These are phyloP conservation scores for Drosophila silvestris DNA, from an alignment of 2,888 invertebrate species.

Conservation along the genomic window DNA sequence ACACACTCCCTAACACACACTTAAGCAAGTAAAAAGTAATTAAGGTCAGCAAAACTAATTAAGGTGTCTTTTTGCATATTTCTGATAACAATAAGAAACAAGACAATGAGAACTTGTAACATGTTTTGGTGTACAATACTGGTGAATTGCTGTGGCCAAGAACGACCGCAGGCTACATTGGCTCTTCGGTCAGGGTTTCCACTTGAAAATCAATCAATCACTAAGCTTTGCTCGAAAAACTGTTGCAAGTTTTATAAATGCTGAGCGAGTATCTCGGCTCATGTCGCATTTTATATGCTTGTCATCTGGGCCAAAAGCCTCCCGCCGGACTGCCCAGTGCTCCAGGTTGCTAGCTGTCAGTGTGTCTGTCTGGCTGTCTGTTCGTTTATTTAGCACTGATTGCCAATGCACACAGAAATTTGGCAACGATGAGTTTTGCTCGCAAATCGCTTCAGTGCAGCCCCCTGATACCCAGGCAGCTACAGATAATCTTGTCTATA, in stretches of 20 bases:
- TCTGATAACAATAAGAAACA: slow-evolving; percentile 32
- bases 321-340: neutral
- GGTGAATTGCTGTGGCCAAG: slow-evolving; percentile 33
- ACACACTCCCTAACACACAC: neutral
- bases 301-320: slow-evolving; percentile 41
- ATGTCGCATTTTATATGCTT: slow-evolving; percentile 63
- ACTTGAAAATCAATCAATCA: slow-evolving; percentile 64
- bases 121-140: slow-evolving; percentile 21
- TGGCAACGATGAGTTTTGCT: slow-evolving; percentile 52
- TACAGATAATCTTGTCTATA: slow-evolving; percentile 25
- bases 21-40: slow-evolving; percentile 39
- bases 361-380: slow-evolving; percentile 17
- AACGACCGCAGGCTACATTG: slow-evolving; percentile 13
- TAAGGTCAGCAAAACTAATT: slow-evolving; percentile 33
- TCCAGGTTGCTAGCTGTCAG: slow-evolving; percentile 25
- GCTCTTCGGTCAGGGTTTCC: slow-evolving; percentile 15
- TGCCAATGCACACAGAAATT: slow-evolving; percentile 75
- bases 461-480: slow-evolving; percentile 11
- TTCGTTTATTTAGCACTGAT: slow-evolving; percentile 78
- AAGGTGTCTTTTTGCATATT: slow-evolving; percentile 35
- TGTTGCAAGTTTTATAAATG: slow-evolving; percentile 66
- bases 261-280: slow-evolving; percentile 31
- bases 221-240: slow-evolving; percentile 27
- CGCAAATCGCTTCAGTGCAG: slow-evolving; percentile 23
- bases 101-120: slow-evolving; percentile 20